Percentiles rank a stretch among this genome's conserved stretches.
Evolutionary conservation across 1,140 invertebrate species (phyloP).

Genomic region (Drosophila jambulina): DNA sequence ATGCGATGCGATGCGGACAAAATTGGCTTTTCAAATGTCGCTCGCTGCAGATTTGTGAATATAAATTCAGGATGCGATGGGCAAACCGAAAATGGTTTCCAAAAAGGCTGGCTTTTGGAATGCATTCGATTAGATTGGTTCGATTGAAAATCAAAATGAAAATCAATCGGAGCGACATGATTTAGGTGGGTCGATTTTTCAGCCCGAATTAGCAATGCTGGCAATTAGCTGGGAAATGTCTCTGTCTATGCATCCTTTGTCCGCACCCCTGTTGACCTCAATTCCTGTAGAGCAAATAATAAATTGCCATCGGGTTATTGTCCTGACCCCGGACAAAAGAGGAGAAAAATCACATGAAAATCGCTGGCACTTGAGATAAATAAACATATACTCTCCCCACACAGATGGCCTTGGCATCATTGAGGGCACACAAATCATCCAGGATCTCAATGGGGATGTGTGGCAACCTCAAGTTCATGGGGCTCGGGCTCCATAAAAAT

Average conservation of each 20-base stretch:
- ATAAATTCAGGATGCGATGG: constrained; percentile 34
- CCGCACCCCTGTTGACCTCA: background rate
- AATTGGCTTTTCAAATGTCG: constrained; percentile 53
- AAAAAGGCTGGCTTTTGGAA: constrained; percentile 22
- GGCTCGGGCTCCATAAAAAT: constrained; percentile 48
- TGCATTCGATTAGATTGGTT: constrained; percentile 45
- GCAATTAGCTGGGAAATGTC: constrained; percentile 31
- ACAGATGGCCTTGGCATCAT: constrained; percentile 61
- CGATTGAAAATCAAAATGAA: constrained; percentile 43
- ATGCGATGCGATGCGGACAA: constrained; percentile 8
- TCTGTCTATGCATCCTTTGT: background rate
- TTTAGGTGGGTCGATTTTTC: constrained; percentile 22
- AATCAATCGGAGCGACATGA: constrained; percentile 38
- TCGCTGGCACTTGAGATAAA: constrained; percentile 61
- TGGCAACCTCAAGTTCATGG: constrained; percentile 38
- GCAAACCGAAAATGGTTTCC: constrained; percentile 4
- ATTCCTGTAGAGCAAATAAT: constrained; percentile 24
- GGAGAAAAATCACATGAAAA: constrained; percentile 56
- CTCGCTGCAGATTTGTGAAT: constrained; percentile 34
- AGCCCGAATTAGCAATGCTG: constrained; percentile 28
- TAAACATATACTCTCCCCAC: constrained; percentile 34
- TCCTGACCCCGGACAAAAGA: constrained; percentile 2
- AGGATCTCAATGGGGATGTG: constrained; percentile 9
- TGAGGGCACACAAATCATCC: constrained; percentile 59
- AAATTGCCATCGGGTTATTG: constrained; percentile 46